phyloP scores from a whole-genome alignment of 2,888 invertebrate genomes.

The Rhagium mordax region DNA sequence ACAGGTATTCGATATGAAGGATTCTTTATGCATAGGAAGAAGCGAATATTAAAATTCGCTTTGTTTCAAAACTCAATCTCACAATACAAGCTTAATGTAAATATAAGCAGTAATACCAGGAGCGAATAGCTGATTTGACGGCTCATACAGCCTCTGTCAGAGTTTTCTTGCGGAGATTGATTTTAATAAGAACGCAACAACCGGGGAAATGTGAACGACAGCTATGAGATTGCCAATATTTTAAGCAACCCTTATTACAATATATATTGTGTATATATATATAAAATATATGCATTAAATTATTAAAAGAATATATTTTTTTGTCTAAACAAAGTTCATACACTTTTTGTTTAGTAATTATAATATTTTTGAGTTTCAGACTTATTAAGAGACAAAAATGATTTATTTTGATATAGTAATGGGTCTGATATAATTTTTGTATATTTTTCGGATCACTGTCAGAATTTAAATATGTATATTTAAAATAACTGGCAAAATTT shows the following conservation, averaged over 20 bases:
- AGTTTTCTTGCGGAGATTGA: constrained; percentile 62
- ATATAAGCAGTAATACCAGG: constrained; percentile 66
- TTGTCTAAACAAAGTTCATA: no score
- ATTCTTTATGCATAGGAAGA: constrained; percentile 64
- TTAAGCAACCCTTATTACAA: neutral
- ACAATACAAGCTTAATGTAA: constrained; percentile 67
- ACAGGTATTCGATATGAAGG: constrained; percentile 63
- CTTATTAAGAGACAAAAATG: no score
- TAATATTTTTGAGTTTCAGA: no score
- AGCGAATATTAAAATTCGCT: constrained; percentile 68
- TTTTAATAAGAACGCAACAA: constrained; percentile 64
- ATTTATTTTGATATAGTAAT: no score
- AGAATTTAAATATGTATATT: no score
- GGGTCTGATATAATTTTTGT: no score
- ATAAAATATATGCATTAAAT: no score
- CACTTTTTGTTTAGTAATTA: no score
- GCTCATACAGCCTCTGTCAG: constrained; percentile 62
- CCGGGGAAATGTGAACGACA: constrained; percentile 62
- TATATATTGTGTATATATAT: neutral
- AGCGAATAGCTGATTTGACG: constrained; percentile 62
- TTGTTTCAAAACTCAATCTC: constrained; percentile 69
- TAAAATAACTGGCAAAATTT: no score
- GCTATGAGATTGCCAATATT: constrained; percentile 59
- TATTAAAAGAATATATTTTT: no score
- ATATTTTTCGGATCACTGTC: no score